These are phyloP conservation scores for Emydura subglobosa DNA, from an alignment of 2,113 vertebrate species.

Conservation along the genomic window DNA sequence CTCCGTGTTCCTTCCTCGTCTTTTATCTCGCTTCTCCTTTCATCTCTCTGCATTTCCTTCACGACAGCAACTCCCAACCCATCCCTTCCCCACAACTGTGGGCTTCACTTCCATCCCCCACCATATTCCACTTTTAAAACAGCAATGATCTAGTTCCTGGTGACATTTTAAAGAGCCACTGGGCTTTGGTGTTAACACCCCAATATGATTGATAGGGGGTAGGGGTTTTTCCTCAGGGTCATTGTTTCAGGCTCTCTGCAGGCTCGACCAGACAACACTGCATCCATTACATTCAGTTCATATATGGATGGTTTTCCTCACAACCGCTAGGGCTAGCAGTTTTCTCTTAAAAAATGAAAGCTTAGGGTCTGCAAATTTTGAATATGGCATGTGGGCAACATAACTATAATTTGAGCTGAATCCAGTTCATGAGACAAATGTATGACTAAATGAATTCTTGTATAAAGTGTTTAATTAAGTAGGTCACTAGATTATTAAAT, in stretches of 20 bases:
- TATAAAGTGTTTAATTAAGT: not conserved
- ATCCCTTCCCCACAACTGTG: not conserved
- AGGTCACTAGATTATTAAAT: rapidly evolving
- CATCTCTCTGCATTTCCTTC: not conserved
- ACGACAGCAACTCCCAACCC: rapidly evolving
- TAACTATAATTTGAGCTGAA: not conserved
- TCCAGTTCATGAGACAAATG: not conserved
- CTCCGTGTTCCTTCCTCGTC: not conserved
- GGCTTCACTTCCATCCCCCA: not conserved
- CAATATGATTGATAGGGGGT: not conserved
- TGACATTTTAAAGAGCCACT: not conserved
- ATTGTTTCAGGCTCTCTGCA: not conserved
- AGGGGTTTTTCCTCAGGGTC: not conserved
- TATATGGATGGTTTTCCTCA: not conserved
- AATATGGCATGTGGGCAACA: not conserved
- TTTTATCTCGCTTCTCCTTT: not conserved
- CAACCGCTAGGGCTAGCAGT: too few relatives aligned
- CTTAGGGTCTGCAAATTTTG: not conserved
- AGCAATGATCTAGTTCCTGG: not conserved
- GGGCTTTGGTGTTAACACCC: not conserved
- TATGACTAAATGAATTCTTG: not conserved
- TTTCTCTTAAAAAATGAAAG: not conserved
- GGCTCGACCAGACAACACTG: not conserved
- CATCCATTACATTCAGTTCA: not conserved
- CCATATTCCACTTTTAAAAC: not conserved